Percentiles rank a stretch among this genome's conserved stretches.
Conservation (phyloP, 2,797 vertebrate genomes). For the Enteromius mattozi region DNA sequence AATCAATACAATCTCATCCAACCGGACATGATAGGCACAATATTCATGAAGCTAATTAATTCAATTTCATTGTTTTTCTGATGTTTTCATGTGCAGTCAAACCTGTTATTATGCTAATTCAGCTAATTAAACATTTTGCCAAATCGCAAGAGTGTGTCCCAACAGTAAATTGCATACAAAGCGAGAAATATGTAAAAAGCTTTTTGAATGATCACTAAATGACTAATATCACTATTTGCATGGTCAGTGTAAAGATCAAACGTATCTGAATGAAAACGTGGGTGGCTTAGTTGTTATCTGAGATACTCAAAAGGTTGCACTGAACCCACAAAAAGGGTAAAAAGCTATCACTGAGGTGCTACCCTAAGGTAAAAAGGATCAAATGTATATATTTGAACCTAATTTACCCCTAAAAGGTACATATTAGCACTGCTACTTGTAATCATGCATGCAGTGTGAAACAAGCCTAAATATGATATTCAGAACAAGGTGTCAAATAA, state of each 20-base stretch:
- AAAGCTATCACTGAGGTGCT: not conserved
- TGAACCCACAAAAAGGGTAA: not conserved
- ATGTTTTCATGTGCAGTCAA: conserved; percentile 62
- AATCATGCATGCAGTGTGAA: not conserved
- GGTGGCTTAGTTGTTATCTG: not conserved
- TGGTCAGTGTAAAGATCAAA: not conserved
- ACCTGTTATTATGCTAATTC: conserved; percentile 67
- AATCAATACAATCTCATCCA: conserved; percentile 41
- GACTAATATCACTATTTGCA: not conserved
- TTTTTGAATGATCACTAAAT: not conserved
- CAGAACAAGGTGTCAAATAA: not conserved
- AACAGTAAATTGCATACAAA: conserved; percentile 27
- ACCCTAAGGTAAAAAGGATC: not conserved
- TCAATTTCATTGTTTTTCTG: conserved; percentile 61
- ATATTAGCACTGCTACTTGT: not conserved
- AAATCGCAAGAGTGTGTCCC: conserved; percentile 53
- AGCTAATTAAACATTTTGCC: conserved; percentile 68
- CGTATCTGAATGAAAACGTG: not conserved
- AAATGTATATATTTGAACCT: not conserved
- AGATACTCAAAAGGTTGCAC: not conserved
- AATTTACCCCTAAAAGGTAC: not conserved
- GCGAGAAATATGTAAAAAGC: not conserved
- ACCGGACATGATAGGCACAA: conserved; percentile 62
- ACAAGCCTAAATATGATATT: not conserved
- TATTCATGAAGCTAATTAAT: conserved; percentile 70